phyloP scores from a whole-genome alignment of 2,797 vertebrate species.

The Fratercula arctica region DNA sequence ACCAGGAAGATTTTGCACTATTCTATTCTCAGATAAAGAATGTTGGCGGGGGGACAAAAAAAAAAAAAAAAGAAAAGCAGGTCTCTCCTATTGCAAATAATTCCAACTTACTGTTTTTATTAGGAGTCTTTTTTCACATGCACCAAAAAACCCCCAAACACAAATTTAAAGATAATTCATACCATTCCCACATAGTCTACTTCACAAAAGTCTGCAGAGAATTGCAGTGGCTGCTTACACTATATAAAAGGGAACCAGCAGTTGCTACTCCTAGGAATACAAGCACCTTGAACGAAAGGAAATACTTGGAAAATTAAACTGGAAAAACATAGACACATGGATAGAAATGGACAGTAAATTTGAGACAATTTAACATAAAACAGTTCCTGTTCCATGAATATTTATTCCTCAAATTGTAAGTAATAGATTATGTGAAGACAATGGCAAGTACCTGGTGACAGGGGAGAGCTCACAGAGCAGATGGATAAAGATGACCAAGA shows the following conservation, averaged over 20 bases:
- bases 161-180: background rate
- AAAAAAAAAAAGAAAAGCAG: background rate
- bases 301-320: background rate
- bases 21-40: background rate
- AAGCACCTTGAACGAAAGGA: background rate
- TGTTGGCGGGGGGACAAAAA: no score
- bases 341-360: background rate
- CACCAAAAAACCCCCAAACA: background rate
- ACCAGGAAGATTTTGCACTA: background rate
- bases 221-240: background rate
- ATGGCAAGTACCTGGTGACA: conserved; percentile 76
- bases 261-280: background rate
- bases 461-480: conserved; percentile 64
- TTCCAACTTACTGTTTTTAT: background rate
- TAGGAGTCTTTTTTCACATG: background rate
- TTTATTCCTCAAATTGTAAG: background rate
- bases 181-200: background rate
- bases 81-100: background rate
- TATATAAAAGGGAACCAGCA: background rate
- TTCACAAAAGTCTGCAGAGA: background rate
- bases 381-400: background rate
- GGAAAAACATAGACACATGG: background rate
- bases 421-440: background rate
- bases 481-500: conserved; percentile 81
- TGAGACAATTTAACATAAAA: background rate